Conservation (phyloP, 2,888 invertebrate species). For the Drosophila emarginata region DNA sequence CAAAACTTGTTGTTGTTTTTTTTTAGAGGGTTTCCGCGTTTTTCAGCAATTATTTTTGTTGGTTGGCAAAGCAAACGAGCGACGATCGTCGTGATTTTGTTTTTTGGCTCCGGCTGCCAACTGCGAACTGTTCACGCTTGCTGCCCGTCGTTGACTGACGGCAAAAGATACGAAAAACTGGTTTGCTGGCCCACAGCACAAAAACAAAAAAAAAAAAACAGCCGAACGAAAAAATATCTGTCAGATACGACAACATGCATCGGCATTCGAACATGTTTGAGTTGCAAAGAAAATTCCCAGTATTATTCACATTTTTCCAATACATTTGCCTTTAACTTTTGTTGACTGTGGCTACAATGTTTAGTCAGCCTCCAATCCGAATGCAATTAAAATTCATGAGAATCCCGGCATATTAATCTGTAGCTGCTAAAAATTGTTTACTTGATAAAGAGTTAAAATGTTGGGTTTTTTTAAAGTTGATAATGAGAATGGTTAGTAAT, state of each 20-base stretch:
- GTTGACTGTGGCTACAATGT: conserved; percentile 22
- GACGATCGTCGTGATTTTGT: conserved; percentile 30
- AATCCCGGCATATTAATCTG: too few species aligned
- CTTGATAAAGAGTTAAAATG: too few species aligned
- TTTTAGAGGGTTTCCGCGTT: too few species aligned
- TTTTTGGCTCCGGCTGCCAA: not conserved
- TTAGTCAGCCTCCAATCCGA: not conserved
- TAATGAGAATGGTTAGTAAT: too few species aligned
- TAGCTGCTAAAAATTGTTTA: too few species aligned
- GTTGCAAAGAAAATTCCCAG: conserved; percentile 39
- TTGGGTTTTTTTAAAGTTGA: too few species aligned
- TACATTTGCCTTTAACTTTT: too few species aligned
- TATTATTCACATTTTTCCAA: conserved; percentile 48
- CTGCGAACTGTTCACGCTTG: conserved; percentile 53
- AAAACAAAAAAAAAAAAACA: too few species aligned
- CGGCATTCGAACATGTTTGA: conserved; percentile 57
- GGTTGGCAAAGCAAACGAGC: conserved; percentile 66
- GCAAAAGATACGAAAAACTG: conserved; percentile 52
- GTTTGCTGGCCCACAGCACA: conserved; percentile 39
- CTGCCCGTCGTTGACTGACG: conserved; percentile 66
- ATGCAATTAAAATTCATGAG: not conserved
- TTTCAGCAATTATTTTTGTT: conserved; percentile 8
- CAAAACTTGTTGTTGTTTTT: conserved; percentile 32
- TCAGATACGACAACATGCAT: conserved; percentile 36
- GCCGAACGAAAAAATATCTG: not conserved